Conservation (phyloP, 1,140 invertebrate genomes). For the Lucilia sericata region DNA sequence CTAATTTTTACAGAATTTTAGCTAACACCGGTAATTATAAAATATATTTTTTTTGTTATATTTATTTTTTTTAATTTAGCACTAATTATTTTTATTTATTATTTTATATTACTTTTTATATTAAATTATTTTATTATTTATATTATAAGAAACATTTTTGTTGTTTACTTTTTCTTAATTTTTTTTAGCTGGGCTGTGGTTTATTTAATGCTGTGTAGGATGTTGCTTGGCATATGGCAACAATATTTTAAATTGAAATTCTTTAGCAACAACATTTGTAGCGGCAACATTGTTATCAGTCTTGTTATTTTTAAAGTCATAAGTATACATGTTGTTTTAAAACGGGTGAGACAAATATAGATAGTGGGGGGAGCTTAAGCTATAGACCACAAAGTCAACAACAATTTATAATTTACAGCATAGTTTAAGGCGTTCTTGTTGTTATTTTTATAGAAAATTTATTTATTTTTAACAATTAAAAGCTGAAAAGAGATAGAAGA, state of each 20-base stretch:
- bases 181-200: neutral
- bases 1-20: conserved; percentile 30
- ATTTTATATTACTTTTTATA: conserved; percentile 5
- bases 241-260: conserved; percentile 35
- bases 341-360: neutral
- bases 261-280: conserved; percentile 31
- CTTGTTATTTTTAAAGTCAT: conserved; percentile 29
- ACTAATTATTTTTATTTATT: neutral
- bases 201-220: neutral
- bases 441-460: neutral
- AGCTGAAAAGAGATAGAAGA: conserved; percentile 6
- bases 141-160: neutral
- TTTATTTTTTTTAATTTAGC: neutral
- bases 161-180: neutral
- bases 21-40: neutral
- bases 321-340: conserved; percentile 40
- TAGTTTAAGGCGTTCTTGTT: conserved; percentile 30
- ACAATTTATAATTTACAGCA: conserved; percentile 27
- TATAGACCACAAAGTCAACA: neutral
- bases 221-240: neutral
- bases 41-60: conserved; percentile 26
- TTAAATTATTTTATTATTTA: neutral
- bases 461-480: neutral
- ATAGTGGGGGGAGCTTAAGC: neutral
- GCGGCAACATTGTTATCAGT: conserved; percentile 37